Percentiles rank a stretch among this genome's conserved stretches.
Conservation (phyloP, 1,140 invertebrate species). For the Ganaspis sp. region DNA sequence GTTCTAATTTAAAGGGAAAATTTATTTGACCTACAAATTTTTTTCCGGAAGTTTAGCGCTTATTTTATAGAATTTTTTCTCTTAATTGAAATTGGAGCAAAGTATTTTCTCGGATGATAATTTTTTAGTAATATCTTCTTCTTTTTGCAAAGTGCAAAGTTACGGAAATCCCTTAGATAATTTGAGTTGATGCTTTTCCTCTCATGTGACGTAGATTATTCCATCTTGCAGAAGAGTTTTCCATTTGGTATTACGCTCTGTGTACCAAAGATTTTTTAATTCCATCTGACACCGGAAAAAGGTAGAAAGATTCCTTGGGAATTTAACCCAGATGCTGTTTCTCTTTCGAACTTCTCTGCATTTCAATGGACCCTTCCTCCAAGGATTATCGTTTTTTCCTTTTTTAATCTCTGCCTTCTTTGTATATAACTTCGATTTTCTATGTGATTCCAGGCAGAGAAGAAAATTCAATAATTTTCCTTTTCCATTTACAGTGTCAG, state of each 20-base stretch:
- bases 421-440: background rate
- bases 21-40: too few species aligned
- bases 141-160: background rate
- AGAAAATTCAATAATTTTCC: slow-evolving; percentile 11
- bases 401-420: background rate
- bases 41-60: too few species aligned
- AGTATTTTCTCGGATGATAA: too few species aligned
- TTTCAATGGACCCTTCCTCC: slow-evolving; percentile 47
- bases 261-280: slow-evolving; percentile 7
- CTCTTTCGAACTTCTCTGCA: slow-evolving; percentile 34
- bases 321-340: slow-evolving; percentile 56
- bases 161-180: slow-evolving; percentile 3
- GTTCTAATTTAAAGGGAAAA: too few species aligned
- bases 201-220: background rate
- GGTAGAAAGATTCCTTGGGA: slow-evolving; percentile 44
- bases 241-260: slow-evolving; percentile 4
- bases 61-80: too few species aligned
- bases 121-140: too few species aligned
- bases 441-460: background rate
- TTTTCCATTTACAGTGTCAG: background rate
- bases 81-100: too few species aligned
- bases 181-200: background rate
- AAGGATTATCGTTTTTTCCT: slow-evolving; percentile 4
- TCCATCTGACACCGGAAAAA: slow-evolving; percentile 28
- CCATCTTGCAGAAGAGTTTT: slow-evolving; percentile 8